These are phyloP conservation scores for Phytoseiulus persimilis DNA, from an alignment of 2,888 invertebrate genomes.

Conservation along the genomic window DNA sequence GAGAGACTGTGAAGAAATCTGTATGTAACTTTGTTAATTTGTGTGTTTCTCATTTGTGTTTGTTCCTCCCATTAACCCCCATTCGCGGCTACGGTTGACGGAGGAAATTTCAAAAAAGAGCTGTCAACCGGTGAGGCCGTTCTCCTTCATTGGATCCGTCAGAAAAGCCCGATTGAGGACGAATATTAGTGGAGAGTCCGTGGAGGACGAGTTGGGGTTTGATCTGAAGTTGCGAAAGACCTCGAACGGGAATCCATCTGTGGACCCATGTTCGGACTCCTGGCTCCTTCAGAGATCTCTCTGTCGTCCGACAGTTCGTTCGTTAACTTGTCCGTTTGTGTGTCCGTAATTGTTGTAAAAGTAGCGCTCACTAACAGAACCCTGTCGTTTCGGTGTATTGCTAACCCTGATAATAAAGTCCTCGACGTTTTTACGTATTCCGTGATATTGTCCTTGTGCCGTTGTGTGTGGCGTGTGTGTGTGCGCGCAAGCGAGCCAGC, in stretches of 20 bases:
- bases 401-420: constrained; percentile 36
- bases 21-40: not conserved
- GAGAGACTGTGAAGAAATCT: not conserved
- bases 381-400: not conserved
- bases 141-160: not conserved
- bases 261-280: not conserved
- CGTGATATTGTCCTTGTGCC: constrained; percentile 37
- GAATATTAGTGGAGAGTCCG: not conserved
- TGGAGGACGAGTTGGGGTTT: not conserved
- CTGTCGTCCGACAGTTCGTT: not conserved
- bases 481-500: not conserved
- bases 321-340: not conserved
- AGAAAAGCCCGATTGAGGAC: not conserved
- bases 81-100: not conserved
- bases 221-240: not conserved
- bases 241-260: not conserved
- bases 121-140: no score
- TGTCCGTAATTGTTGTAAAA: not conserved
- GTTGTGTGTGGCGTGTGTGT: constrained; percentile 37
- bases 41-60: not conserved
- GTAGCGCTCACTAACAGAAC: not conserved
- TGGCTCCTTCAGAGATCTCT: not conserved
- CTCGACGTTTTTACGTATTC: constrained; percentile 39
- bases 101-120: no score
- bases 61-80: not conserved